phyloP scores from a whole-genome alignment of 2,888 invertebrate species.

The Theristus sp. region DNA sequence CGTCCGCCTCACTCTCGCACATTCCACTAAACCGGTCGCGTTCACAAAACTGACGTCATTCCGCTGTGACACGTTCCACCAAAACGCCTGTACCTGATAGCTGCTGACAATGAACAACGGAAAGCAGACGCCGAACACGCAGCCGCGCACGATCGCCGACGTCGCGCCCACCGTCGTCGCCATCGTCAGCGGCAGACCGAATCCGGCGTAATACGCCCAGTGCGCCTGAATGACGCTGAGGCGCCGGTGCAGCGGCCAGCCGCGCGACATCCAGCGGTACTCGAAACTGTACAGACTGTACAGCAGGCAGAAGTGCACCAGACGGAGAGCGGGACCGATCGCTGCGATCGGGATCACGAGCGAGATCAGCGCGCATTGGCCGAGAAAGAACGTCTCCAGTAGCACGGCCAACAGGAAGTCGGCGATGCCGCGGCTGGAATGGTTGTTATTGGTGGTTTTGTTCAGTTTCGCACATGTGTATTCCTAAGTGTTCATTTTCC shows the following conservation, averaged over 20 bases:
- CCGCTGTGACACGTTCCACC: too few species aligned
- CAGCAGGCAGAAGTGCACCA: not conserved
- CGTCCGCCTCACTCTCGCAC: too few species aligned
- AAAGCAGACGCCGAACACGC: constrained; percentile 20
- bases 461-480: too few species aligned
- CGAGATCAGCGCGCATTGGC: constrained; percentile 11
- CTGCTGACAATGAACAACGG: constrained; percentile 25
- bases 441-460: too few species aligned
- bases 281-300: constrained; percentile 53
- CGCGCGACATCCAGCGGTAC: constrained; percentile 95
- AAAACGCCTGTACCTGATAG: too few species aligned
- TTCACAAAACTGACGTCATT: too few species aligned
- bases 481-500: too few species aligned
- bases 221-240: constrained; percentile 39
- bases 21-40: too few species aligned
- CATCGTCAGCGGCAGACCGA: constrained; percentile 71
- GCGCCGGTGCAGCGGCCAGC: constrained; percentile 40
- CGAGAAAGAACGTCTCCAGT: constrained; percentile 17
- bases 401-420: constrained; percentile 17
- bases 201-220: constrained; percentile 74
- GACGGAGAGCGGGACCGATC: not conserved
- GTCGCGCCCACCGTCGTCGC: constrained; percentile 52
- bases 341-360: not conserved
- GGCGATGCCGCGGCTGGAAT: constrained; percentile 8
- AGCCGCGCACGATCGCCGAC: constrained; percentile 15